Base-by-base conservation (phyloP, 2,797 vertebrate species). In the Danio choprae region DNA sequence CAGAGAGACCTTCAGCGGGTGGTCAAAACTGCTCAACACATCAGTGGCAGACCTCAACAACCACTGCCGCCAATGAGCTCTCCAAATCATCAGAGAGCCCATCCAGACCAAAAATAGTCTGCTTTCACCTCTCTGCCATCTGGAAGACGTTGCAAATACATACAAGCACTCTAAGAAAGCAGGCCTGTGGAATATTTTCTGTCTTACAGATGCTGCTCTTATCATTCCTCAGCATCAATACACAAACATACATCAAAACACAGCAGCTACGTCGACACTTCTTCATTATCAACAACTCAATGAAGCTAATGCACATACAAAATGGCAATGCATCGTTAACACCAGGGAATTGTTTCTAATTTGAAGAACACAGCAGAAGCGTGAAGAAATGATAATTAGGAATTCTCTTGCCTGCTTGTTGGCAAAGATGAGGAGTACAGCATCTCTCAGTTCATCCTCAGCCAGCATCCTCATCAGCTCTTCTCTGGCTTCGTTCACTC, bases 401-500 rank as follows among this genome's bases (percentile, higher is more conserved):
- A 29, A 29, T 29, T 15, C 9, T 73, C 85, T 82, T 89, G 96
- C 97, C 96, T 98, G 97, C 89, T 98, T 98, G 89, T 99, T 99
- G 86, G 97, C 97, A 12, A 99, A 99, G 84, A 98, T 94, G 0
- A 99, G 97, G 15, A 99, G 95, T 72, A 98, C 97, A 0, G 97
- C 98, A 53, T 99, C 97, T 85, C 96, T 91, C 83, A 99, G 92
- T 91, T 99, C 98, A 3, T 98, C 97, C 86, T 99, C 97, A 0
- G 97, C 96, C 90, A 98, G 92, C 97, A 98, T 98, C 90, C 97
- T 92, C 98, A 99, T 99, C 82, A 99, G 92, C 87, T 99, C 97
- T 90, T 98, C 97, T 48, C 97, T 94, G 4, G 96, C 96, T 88
- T 99, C 97, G 1, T 97, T 98, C 81, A 98, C 96, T 55, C 97